phyloP scores from a whole-genome alignment of 1,140 invertebrate genomes.

The Drosophila teissieri region DNA sequence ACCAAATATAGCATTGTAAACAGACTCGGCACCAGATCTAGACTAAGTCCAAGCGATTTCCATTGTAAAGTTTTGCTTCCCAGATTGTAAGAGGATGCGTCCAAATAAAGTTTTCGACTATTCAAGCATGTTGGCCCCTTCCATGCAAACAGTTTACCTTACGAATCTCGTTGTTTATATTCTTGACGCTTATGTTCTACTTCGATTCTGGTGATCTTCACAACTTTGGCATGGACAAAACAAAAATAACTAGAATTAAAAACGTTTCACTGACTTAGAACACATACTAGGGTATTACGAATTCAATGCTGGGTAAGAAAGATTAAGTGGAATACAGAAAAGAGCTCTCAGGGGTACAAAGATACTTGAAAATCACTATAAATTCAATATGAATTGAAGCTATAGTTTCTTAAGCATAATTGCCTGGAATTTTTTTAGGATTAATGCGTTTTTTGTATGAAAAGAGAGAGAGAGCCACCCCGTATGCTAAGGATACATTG shows the following conservation, averaged over 20 bases:
- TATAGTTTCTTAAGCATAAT: background rate
- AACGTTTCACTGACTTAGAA: constrained; percentile 4
- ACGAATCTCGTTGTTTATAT: constrained; percentile 56
- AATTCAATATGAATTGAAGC: constrained; percentile 4
- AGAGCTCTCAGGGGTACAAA: constrained; percentile 5
- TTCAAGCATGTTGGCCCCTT: constrained; percentile 16
- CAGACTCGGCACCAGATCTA: constrained; percentile 46
- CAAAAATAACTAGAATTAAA: constrained; percentile 17
- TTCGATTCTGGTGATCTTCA: constrained; percentile 63
- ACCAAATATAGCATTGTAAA: constrained; percentile 82
- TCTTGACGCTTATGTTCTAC: constrained; percentile 56
- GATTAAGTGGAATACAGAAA: constrained; percentile 15
- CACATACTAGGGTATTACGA: constrained; percentile 4
- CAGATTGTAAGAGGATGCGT: constrained; percentile 40
- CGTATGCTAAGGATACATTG: constrained; percentile 21
- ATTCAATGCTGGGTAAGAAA: background rate
- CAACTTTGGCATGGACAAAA: constrained; percentile 71
- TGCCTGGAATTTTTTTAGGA: background rate
- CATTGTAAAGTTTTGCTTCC: constrained; percentile 79
- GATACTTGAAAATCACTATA: background rate
- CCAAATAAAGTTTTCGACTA: constrained; percentile 52
- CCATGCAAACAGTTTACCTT: constrained; percentile 18
- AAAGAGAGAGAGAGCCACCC: constrained; percentile 8
- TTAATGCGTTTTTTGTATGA: background rate
- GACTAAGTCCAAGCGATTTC: constrained; percentile 59